A percentile compares a stretch with the other conserved stretches of the same genome.
These are phyloP conservation scores for Spongia lamella DNA, from an alignment of 37 sponge, comb jelly and placozoan species.

Conservation along the genomic window DNA sequence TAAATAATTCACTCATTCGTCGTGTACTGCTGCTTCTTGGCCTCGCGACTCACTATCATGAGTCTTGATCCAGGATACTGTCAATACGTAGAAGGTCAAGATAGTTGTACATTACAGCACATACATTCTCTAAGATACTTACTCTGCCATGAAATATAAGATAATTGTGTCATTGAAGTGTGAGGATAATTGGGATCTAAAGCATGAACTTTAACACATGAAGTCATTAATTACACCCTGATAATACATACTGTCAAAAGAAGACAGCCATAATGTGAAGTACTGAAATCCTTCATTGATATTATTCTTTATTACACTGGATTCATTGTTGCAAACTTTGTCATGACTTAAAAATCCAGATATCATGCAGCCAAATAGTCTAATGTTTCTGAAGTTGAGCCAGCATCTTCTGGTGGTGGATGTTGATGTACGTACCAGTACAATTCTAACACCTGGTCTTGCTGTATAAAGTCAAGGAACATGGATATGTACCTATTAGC, in stretches of 20 bases:
- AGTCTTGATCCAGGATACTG: too few relatives aligned
- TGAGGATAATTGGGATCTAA: neutral
- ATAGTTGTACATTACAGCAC: too few relatives aligned
- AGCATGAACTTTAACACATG: neutral
- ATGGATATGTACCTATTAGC: too few relatives aligned
- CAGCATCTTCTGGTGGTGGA: constrained; percentile 13
- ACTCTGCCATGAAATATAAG: constrained; percentile 34
- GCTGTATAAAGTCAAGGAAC: constrained; percentile 2
- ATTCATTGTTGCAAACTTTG: neutral
- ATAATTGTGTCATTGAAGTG: constrained; percentile 3
- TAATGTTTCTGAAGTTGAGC: neutral
- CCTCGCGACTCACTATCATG: too few relatives aligned
- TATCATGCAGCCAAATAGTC: constrained; percentile 29
- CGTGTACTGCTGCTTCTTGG: too few relatives aligned
- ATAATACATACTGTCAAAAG: constrained; percentile 12
- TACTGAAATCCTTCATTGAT: constrained; percentile 30
- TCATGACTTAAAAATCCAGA: constrained; percentile 16
- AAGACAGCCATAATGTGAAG: constrained; percentile 13
- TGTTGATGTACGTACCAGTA: neutral
- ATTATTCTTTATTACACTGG: neutral
- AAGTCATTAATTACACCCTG: neutral
- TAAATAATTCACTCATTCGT: too few relatives aligned
- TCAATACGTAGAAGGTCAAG: too few relatives aligned
- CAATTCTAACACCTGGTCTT: constrained; percentile 42
- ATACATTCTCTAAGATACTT: too few relatives aligned